Conservation (phyloP, 1,140 invertebrate species). For the Drosophila willistoni region DNA sequence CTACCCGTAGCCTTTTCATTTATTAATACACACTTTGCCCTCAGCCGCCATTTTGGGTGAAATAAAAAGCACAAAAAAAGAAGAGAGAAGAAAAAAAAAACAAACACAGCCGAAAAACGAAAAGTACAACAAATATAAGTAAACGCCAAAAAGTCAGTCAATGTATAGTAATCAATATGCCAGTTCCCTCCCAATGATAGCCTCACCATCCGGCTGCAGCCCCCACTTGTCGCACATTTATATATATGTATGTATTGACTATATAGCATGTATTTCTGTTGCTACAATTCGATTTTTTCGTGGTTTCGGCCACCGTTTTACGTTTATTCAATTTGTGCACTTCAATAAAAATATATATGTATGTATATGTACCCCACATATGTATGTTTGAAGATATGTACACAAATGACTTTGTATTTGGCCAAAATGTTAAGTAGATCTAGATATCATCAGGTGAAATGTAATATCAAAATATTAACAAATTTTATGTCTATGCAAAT, state of each 20-base stretch:
- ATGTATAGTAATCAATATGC: conserved; percentile 16
- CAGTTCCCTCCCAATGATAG: not conserved
- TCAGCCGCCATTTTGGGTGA: conserved; percentile 21
- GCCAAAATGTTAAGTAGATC: not conserved
- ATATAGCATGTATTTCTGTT: not conserved
- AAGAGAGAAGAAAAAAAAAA: not conserved
- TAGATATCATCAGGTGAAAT: not conserved
- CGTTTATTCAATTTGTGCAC: conserved; percentile 6
- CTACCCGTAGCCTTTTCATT: conserved; percentile 20
- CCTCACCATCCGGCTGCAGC: not conserved
- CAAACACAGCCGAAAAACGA: not conserved
- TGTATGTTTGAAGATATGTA: not conserved
- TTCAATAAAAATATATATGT: conserved; percentile 2
- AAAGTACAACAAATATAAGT: conserved; percentile 20
- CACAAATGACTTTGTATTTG: not conserved
- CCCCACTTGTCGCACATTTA: not conserved
- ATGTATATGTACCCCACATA: not conserved
- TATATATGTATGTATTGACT: not conserved
- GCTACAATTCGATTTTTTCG: conserved; percentile 12
- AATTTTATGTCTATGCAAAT: too few relatives aligned
- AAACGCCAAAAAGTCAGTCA: conserved; percentile 9
- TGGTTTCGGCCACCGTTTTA: conserved; percentile 1
- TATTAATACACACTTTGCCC: conserved; percentile 33
- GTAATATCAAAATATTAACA: too few relatives aligned
- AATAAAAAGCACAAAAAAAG: conserved; percentile 30